Evolutionary conservation across 2,113 vertebrate genomes (phyloP).

Genomic region (Podiceps cristatus): DNA sequence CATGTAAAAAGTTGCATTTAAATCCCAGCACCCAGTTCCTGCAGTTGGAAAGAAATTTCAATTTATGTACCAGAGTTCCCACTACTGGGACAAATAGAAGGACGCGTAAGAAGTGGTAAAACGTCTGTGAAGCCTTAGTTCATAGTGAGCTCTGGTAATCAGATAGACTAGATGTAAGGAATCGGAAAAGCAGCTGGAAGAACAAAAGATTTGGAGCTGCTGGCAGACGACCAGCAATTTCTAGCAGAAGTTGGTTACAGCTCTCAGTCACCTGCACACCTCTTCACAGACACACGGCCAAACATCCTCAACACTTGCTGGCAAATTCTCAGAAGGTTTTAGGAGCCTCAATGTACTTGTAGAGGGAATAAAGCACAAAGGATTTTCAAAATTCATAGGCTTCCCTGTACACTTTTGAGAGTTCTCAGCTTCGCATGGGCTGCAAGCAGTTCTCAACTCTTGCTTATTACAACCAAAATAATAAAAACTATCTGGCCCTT

Average conservation of each 20-base stretch:
- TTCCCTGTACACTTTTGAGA: accelerated
- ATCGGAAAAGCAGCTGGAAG: not conserved
- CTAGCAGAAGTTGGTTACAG: not conserved
- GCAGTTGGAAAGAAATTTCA: not conserved
- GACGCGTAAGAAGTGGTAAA: not conserved
- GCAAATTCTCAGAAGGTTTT: not conserved
- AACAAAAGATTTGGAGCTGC: not conserved
- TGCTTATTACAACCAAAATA: not conserved
- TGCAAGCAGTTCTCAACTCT: not conserved
- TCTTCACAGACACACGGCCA: not conserved
- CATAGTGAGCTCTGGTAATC: accelerated
- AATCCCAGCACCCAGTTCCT: not conserved
- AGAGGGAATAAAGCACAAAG: not conserved
- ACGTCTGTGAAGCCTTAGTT: not conserved
- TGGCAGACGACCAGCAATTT: not conserved
- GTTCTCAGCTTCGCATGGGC: not conserved
- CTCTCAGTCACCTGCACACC: not conserved
- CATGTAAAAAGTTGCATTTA: not conserved
- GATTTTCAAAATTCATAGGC: not conserved
- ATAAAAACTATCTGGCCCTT: accelerated
- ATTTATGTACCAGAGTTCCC: not conserved
- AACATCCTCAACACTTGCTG: accelerated
- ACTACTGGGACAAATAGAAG: not conserved
- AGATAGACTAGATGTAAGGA: not conserved
- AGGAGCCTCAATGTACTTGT: not conserved